phyloP scores from a whole-genome alignment of 2,797 vertebrate species.

The Micrastur ruficollis region DNA sequence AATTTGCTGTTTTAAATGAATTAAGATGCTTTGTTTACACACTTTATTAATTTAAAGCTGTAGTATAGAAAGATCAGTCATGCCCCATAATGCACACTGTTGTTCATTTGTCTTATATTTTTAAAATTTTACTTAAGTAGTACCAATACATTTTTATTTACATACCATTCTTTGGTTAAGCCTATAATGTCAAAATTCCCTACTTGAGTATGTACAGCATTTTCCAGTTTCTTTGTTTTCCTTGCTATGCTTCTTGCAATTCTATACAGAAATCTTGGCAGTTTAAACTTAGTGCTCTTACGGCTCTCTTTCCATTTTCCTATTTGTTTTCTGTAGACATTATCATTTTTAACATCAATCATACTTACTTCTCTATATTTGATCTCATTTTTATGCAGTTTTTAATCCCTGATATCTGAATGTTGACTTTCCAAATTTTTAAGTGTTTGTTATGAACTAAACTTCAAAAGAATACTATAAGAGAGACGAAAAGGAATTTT shows the following conservation, averaged over 20 bases:
- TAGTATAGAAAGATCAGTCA: background rate
- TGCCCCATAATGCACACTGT: background rate
- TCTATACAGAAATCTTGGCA: background rate
- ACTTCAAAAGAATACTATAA: background rate
- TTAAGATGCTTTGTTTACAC: background rate
- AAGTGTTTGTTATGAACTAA: background rate
- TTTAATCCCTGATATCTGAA: background rate
- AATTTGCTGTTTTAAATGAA: background rate
- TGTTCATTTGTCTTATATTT: background rate
- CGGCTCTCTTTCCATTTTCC: background rate
- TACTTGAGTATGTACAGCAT: background rate
- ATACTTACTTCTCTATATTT: background rate
- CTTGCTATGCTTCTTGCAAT: background rate
- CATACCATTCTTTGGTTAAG: background rate
- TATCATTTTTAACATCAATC: background rate
- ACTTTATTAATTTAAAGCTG: background rate
- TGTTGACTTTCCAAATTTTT: background rate
- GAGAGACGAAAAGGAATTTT: background rate
- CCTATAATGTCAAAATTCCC: background rate
- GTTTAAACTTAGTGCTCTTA: background rate
- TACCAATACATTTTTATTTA: background rate
- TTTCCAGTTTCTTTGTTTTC: conserved; percentile 15
- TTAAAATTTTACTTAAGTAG: background rate
- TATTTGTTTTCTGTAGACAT: background rate
- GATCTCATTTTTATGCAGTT: background rate